Conservation (phyloP, 2,888 invertebrate species). For the Tetramorium bicarinatum region DNA sequence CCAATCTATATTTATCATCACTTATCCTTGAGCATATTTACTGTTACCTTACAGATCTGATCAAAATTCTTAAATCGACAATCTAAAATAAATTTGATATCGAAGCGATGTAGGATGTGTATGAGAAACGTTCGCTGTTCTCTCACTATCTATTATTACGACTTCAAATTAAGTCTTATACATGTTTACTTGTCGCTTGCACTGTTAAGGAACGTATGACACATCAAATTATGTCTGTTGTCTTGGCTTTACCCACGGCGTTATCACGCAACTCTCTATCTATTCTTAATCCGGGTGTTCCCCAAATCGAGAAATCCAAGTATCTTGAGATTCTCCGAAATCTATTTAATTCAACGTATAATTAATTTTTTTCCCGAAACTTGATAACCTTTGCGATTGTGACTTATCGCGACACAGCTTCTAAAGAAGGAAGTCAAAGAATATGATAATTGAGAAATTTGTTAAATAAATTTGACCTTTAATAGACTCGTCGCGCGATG, state of each 20-base stretch:
- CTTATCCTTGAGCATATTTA: conserved; percentile 65
- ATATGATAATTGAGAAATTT: not conserved
- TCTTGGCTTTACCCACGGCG: not conserved
- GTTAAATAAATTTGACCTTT: not conserved
- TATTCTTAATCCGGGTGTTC: conserved; percentile 11
- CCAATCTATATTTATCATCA: conserved; percentile 76
- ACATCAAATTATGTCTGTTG: not conserved
- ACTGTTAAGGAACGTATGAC: not conserved
- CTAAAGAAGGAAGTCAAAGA: not conserved
- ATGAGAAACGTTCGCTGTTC: not conserved
- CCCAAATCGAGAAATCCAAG: not conserved
- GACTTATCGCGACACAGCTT: not conserved
- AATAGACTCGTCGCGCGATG: not conserved
- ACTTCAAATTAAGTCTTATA: not conserved
- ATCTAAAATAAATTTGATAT: not conserved
- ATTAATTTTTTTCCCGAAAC: not conserved
- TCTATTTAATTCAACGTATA: not conserved
- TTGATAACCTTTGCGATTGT: not conserved
- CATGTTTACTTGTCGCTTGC: not conserved
- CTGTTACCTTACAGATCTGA: not conserved
- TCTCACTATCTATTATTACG: not conserved
- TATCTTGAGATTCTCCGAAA: not conserved
- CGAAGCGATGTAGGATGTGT: not conserved
- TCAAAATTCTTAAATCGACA: conserved; percentile 4
- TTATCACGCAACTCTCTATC: not conserved